Conservation (phyloP, 1,140 invertebrate genomes). For the Berghia stephanieae region DNA sequence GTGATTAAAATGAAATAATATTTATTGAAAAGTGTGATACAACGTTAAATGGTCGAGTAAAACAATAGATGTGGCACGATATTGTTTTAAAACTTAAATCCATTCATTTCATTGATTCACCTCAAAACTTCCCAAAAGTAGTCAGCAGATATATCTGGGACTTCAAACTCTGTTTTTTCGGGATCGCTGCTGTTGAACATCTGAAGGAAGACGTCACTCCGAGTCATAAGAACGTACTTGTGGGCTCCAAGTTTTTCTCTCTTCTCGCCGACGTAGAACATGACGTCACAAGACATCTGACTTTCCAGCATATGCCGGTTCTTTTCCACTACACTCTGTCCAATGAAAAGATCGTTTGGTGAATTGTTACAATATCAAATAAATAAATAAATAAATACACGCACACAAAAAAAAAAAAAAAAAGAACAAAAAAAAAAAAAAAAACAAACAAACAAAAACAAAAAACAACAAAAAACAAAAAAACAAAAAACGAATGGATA, state of each 20-base stretch:
- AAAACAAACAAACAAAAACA: neutral
- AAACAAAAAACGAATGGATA: neutral
- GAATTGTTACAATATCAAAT: constrained; percentile 78
- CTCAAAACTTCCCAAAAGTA: constrained; percentile 26
- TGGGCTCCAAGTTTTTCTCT: constrained; percentile 23
- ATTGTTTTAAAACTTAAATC: too few species aligned
- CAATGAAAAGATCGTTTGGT: constrained; percentile 67
- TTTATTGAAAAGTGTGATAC: too few species aligned
- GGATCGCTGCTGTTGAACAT: constrained; percentile 10
- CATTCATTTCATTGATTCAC: too few species aligned
- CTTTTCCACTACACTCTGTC: constrained; percentile 33
- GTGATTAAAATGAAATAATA: too few species aligned
- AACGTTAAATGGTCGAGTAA: too few species aligned
- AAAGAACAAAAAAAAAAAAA: constrained; percentile 44
- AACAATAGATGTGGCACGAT: too few species aligned
- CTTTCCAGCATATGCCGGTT: constrained; percentile 31
- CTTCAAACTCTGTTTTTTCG: neutral
- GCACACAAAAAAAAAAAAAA: constrained; percentile 29
- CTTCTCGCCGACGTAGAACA: constrained; percentile 11
- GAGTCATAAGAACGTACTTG: constrained; percentile 23
- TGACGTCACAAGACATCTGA: constrained; percentile 22
- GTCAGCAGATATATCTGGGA: neutral
- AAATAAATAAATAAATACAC: constrained; percentile 72
- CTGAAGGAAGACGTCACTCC: constrained; percentile 19
- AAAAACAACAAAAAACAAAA: constrained; percentile 7